These are phyloP conservation scores for Hyles euphorbiae DNA, from an alignment of 1,140 invertebrate species.

Conservation along the genomic window DNA sequence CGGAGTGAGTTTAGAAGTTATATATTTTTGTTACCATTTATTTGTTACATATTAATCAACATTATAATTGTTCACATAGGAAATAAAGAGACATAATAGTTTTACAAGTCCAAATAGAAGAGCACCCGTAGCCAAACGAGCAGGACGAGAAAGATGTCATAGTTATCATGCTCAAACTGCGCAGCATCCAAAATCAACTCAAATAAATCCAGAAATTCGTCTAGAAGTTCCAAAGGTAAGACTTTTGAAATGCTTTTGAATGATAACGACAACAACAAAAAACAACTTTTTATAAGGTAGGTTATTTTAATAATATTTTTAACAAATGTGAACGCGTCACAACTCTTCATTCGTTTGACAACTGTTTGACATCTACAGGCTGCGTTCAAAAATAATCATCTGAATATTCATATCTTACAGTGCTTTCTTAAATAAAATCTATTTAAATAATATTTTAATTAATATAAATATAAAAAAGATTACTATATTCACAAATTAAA, in stretches of 20 bases:
- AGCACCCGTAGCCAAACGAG: slow-evolving; percentile 37
- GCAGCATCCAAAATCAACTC: neutral
- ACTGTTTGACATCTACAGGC: slow-evolving; percentile 15
- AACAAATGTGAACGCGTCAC: neutral
- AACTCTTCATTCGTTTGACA: slow-evolving; percentile 13
- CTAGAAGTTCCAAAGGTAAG: slow-evolving; percentile 25
- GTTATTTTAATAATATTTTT: no score
- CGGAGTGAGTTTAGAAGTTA: slow-evolving; percentile 3
- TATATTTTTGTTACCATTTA: neutral
- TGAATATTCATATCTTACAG: slow-evolving; percentile 16
- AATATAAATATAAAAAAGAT: slow-evolving; percentile 12
- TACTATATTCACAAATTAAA: slow-evolving; percentile 8
- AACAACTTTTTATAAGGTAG: no score
- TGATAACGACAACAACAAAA: no score
- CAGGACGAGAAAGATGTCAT: slow-evolving; percentile 56
- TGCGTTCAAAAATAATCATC: slow-evolving; percentile 47
- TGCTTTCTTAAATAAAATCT: slow-evolving; percentile 14
- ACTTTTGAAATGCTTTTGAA: neutral
- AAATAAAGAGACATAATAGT: slow-evolving; percentile 51
- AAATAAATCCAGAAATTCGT: slow-evolving; percentile 5
- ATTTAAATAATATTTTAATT: slow-evolving; percentile 15
- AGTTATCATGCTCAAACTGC: slow-evolving; percentile 46
- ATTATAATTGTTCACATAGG: slow-evolving; percentile 14
- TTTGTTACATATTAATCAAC: no score
- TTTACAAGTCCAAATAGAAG: slow-evolving; percentile 46